Evolutionary conservation across 2,113 vertebrate species (phyloP), one percentile per base, ranked within the genome.

Genomic region (Leucoraja erinaceus): DNA sequence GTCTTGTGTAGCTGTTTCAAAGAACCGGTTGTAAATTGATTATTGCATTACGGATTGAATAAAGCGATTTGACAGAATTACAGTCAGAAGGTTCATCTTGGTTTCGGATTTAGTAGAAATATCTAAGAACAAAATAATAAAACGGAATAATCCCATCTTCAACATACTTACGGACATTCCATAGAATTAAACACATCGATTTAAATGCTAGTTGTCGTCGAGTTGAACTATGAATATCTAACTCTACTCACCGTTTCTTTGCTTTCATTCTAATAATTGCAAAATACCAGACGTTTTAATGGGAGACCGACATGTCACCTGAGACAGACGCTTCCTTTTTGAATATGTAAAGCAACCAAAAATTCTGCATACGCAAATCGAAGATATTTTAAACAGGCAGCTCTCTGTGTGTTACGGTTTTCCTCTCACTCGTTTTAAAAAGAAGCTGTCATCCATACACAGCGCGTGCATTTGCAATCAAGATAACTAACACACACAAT

Each of bases 401-500:
- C 38, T 72, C 68, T 25, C 90, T 33, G 38, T 91, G 38, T 91
- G 20, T 28, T 72, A 22, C 31, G 10, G 90, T 74, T 74, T 74
- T 74, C 90, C 72, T 54, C 33, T 14, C 38, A 18, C 16, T 22
- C 66, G 12, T 12, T 91, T 72, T 47, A 91, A 74, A 91, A 54
- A 91, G 66, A 74, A 91, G 4, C 90, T 33, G 90, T 38, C 90
- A 72, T 54, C 68, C 33, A 54, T 72, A 74, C 68, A 72, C 68
- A 33, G 9, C 47, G 20, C 66, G 7, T 91, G 38, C 54, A 91
- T 74, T 91, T 91, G 90, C 90, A 72, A 91, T 91, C 90, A 70
- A 72, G 90, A 91, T 68, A 91, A 72, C 31, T 74, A 91, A 28
- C 66, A 91, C 38, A 91, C 70, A 90, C 68, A 91, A 91, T 74